Evolutionary conservation across 1,140 invertebrate species (phyloP).

Genomic region (Maniola jurtina): DNA sequence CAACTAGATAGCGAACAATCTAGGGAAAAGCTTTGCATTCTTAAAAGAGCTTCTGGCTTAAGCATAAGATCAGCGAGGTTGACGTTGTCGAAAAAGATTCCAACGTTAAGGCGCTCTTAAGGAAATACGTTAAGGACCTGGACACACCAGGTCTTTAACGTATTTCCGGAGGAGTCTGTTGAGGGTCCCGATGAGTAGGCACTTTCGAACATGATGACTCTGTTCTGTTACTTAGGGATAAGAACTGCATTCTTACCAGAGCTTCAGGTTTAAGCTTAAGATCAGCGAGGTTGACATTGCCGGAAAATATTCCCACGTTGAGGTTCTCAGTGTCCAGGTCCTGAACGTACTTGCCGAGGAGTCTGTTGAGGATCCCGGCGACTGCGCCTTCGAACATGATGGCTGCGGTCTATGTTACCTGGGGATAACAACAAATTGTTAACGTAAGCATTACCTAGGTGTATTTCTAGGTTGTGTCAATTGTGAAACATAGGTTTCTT

Average conservation of each 20-base stretch:
- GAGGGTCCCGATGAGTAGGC: slow-evolving; percentile 86
- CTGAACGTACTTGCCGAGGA: slow-evolving; percentile 89
- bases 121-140: too few relatives aligned
- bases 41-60: too few relatives aligned
- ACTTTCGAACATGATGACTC: slow-evolving; percentile 85
- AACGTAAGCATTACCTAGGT: not conserved
- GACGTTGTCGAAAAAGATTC: too few relatives aligned
- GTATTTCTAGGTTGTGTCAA: too few relatives aligned
- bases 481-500: too few relatives aligned
- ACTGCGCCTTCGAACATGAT: slow-evolving; percentile 89
- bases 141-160: too few relatives aligned
- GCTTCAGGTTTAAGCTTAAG: slow-evolving; percentile 89
- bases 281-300: slow-evolving; percentile 87
- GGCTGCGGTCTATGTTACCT: slow-evolving; percentile 28
- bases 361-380: slow-evolving; percentile 87
- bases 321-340: slow-evolving; percentile 90
- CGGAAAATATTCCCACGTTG: slow-evolving; percentile 90
- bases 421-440: not conserved
- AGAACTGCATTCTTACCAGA: slow-evolving; percentile 80
- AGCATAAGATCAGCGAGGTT: too few relatives aligned
- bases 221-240: slow-evolving; percentile 2
- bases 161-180: slow-evolving; percentile 90
- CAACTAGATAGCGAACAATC: too few relatives aligned
- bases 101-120: too few relatives aligned
- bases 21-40: too few relatives aligned